These are phyloP conservation scores for Pyrocoelia pectoralis DNA, from an alignment of 2,888 invertebrate species.

Conservation along the genomic window DNA sequence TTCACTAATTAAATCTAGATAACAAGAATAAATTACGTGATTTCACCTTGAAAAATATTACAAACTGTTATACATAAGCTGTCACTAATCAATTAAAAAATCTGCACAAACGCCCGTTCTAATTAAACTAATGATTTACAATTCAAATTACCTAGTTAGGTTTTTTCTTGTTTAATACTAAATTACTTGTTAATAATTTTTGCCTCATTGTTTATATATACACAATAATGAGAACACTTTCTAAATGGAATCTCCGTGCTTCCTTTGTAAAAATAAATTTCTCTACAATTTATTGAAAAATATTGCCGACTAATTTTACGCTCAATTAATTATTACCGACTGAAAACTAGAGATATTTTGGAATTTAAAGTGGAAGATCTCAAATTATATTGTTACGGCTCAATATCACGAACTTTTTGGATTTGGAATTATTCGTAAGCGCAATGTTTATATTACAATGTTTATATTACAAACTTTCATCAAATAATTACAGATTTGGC, in stretches of 20 bases:
- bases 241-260: constrained; percentile 17
- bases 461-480: too few species aligned
- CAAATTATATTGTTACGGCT: too few species aligned
- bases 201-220: constrained; percentile 13
- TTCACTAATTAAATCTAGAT: background rate
- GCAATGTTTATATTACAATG: too few species aligned
- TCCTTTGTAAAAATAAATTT: background rate
- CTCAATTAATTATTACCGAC: background rate
- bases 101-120: constrained; percentile 3
- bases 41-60: constrained; percentile 5
- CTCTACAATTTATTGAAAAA: background rate
- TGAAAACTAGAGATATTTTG: background rate
- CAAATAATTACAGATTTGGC: too few species aligned
- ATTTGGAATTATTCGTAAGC: too few species aligned
- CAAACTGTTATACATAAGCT: constrained; percentile 7
- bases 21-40: background rate
- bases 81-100: constrained; percentile 7
- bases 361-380: too few species aligned
- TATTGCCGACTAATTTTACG: background rate
- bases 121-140: constrained; percentile 15
- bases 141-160: constrained; percentile 17
- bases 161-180: constrained; percentile 11
- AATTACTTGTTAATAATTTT: constrained; percentile 23
- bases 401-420: too few species aligned
- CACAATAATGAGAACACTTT: constrained; percentile 30